These are phyloP conservation scores for Chlorospingus semifuscus DNA, from an alignment of 2,797 vertebrate genomes.

Conservation along the genomic window DNA sequence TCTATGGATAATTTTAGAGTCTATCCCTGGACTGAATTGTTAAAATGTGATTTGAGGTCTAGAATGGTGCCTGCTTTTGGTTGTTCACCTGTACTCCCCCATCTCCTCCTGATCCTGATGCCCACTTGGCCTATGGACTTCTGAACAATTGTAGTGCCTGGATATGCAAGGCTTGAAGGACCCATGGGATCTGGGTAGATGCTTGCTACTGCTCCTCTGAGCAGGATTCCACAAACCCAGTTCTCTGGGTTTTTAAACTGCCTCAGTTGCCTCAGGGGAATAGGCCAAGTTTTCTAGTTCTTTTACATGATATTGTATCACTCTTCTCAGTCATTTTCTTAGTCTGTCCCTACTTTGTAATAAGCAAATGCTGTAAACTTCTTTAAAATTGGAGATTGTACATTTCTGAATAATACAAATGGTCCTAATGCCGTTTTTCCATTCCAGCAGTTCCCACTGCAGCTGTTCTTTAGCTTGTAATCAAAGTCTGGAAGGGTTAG, in stretches of 20 bases:
- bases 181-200: background rate
- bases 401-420: background rate
- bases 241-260: background rate
- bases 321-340: background rate
- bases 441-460: background rate
- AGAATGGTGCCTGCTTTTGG: background rate
- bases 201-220: background rate
- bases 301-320: background rate
- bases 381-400: background rate
- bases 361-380: background rate
- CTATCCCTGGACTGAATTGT: background rate
- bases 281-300: background rate
- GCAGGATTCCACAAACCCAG: background rate
- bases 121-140: background rate
- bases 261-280: rapidly evolving
- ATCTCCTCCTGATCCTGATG: background rate
- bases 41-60: background rate
- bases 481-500: background rate
- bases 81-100: background rate
- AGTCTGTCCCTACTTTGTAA: background rate
- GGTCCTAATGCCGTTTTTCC: background rate
- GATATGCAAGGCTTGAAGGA: background rate
- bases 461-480: background rate
- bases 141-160: background rate
- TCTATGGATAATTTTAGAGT: background rate